Evolutionary conservation across 2,797 vertebrate species (phyloP).

Genomic region (Siniperca scherzeri): DNA sequence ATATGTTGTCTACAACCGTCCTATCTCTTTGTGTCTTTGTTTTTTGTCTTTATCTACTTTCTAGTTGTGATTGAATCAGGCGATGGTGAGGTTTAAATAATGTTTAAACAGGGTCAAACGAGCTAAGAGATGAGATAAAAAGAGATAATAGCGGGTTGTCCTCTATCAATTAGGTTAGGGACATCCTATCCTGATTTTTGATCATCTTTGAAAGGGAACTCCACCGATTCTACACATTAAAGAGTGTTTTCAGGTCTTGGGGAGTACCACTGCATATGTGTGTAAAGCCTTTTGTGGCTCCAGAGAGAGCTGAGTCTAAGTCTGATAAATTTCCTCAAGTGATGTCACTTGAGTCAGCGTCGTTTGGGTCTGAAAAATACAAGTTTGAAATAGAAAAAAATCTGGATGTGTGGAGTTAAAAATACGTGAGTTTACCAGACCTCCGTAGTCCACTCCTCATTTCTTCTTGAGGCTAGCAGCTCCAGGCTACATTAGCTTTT

Average conservation of each 20-base stretch:
- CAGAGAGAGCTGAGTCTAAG: not conserved
- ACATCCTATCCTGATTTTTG: not conserved
- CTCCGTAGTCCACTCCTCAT: not conserved
- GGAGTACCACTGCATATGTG: not conserved
- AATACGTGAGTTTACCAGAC: not conserved
- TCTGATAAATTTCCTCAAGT: not conserved
- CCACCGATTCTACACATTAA: not conserved
- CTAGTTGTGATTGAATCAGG: conserved; percentile 17
- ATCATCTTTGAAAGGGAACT: not conserved
- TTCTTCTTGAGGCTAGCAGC: not conserved
- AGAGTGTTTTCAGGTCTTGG: not conserved
- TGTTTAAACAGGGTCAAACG: not conserved
- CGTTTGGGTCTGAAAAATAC: not conserved
- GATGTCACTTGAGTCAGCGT: too few relatives aligned
- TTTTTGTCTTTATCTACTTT: conserved; percentile 8
- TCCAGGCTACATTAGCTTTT: not conserved
- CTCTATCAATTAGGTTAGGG: not conserved
- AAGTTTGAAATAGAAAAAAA: not conserved
- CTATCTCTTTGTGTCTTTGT: not conserved
- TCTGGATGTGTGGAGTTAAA: not conserved
- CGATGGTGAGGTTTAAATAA: not conserved
- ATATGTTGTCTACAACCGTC: not conserved
- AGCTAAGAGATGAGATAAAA: conserved; percentile 14
- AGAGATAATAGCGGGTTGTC: not conserved
- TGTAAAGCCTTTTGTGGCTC: not conserved